phyloP scores from a whole-genome alignment of 2,888 invertebrate species.

The Myathropa florea region DNA sequence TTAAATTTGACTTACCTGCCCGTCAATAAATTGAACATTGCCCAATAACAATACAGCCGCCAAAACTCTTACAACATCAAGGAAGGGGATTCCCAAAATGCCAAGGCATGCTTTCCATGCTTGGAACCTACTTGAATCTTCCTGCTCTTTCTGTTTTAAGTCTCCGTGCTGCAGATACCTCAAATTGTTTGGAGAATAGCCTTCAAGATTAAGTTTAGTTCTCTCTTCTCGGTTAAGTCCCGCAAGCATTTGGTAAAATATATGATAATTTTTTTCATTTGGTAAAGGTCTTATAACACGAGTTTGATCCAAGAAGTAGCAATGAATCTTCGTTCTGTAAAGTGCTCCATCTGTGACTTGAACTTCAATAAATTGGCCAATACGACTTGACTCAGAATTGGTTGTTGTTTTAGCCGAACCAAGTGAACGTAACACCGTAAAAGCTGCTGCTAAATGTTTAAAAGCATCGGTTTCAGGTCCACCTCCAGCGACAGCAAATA shows the following conservation, averaged over 20 bases:
- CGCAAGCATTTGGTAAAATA: conserved; percentile 97
- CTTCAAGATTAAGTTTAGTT: conserved; percentile 92
- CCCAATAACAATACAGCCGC: conserved; percentile 95
- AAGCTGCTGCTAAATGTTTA: conserved; percentile 96
- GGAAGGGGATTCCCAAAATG: conserved; percentile 94
- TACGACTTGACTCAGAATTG: conserved; percentile 95
- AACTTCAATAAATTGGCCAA: conserved; percentile 97
- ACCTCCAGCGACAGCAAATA: conserved; percentile 96
- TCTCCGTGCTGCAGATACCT: conserved; percentile 90
- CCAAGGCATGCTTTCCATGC: conserved; percentile 96
- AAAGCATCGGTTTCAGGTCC: conserved; percentile 97
- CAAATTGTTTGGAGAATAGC: conserved; percentile 90
- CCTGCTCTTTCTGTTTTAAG: conserved; percentile 86
- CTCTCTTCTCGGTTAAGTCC: conserved; percentile 93
- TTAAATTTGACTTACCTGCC: conserved; percentile 80
- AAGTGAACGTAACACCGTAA: conserved; percentile 94
- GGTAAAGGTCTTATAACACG: conserved; percentile 92
- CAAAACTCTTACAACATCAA: conserved; percentile 95
- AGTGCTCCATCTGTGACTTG: conserved; percentile 97
- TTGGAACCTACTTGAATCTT: conserved; percentile 90
- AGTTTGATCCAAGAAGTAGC: conserved; percentile 96
- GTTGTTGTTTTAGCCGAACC: conserved; percentile 94
- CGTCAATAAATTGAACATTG: conserved; percentile 94
- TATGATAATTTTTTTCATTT: conserved; percentile 96
- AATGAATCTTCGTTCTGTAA: conserved; percentile 97